Evolutionary conservation across 2,888 invertebrate genomes (phyloP).

Genomic region (Lasioglossum morio): DNA sequence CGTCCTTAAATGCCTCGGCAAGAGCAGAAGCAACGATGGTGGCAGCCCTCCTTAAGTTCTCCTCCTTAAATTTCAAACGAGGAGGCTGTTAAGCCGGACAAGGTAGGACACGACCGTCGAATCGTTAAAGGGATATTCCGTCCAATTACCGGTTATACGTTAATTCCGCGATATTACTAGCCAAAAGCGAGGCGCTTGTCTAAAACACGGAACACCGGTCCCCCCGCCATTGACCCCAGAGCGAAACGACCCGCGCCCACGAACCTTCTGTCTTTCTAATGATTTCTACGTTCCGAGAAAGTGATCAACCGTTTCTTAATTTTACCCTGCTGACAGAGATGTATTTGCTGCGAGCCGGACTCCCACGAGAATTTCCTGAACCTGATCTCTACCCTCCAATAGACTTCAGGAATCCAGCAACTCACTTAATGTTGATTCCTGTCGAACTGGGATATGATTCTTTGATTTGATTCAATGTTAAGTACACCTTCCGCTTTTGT

Average conservation of each 20-base stretch:
- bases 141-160: conserved; percentile 67
- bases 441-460: no score
- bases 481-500: no score
- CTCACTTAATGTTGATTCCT: no score
- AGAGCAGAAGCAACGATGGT: conserved; percentile 62
- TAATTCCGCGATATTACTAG: conserved; percentile 64
- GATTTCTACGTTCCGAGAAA: conserved; percentile 17
- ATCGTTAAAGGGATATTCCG: conserved; percentile 67
- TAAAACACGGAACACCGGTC: conserved; percentile 11
- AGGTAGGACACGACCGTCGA: conserved; percentile 61
- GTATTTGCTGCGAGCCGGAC: background rate
- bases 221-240: background rate
- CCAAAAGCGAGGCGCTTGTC: conserved; percentile 33
- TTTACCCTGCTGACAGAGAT: conserved; percentile 2
- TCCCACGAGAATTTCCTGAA: background rate
- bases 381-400: background rate
- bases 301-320: conserved; percentile 10
- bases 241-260: background rate
- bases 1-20: conserved; percentile 63
- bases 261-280: background rate
- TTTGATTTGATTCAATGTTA: no score
- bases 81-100: conserved; percentile 64
- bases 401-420: no score
- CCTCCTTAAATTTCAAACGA: conserved; percentile 69
- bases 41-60: conserved; percentile 66